phyloP scores from a whole-genome alignment of 2,113 vertebrate genomes.

The Cheilinus undulatus region DNA sequence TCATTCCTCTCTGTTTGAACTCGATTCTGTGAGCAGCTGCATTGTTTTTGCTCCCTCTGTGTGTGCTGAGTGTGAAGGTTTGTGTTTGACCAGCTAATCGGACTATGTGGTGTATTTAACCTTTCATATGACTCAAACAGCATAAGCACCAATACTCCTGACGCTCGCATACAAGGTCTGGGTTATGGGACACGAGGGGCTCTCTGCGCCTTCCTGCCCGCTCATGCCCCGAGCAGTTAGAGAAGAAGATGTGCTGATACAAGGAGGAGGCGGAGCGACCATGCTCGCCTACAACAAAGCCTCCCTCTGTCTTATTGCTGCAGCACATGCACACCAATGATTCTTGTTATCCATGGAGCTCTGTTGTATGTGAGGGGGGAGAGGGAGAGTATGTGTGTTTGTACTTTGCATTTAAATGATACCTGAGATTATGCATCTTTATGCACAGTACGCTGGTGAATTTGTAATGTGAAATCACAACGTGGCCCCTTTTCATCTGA shows the following conservation, averaged over 20 bases:
- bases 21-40: conserved; percentile 39
- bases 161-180: conserved; percentile 11
- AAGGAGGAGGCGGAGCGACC: conserved; percentile 58
- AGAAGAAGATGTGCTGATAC: conserved; percentile 60
- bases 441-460: conserved; percentile 48
- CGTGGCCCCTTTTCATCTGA: conserved; percentile 48
- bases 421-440: conserved; percentile 63
- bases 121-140: conserved; percentile 28
- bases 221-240: conserved; percentile 46
- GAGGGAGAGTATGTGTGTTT: conserved; percentile 48
- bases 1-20: conserved; percentile 63
- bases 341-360: conserved; percentile 53
- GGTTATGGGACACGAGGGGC: conserved; percentile 24
- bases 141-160: conserved; percentile 17
- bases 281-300: conserved; percentile 65
- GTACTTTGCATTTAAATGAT: conserved; percentile 74
- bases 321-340: conserved; percentile 72
- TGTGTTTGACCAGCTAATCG: conserved; percentile 16
- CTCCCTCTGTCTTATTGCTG: conserved; percentile 66
- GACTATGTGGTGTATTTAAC: conserved; percentile 5
- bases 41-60: conserved; percentile 4
- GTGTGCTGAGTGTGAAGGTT: conserved; percentile 24
- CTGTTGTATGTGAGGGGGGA: conserved; percentile 35
- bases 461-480: conserved; percentile 59
- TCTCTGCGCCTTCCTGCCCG: conserved; percentile 22